Base-by-base conservation (phyloP, 1,140 invertebrate genomes). In the Apis laboriosa region DNA sequence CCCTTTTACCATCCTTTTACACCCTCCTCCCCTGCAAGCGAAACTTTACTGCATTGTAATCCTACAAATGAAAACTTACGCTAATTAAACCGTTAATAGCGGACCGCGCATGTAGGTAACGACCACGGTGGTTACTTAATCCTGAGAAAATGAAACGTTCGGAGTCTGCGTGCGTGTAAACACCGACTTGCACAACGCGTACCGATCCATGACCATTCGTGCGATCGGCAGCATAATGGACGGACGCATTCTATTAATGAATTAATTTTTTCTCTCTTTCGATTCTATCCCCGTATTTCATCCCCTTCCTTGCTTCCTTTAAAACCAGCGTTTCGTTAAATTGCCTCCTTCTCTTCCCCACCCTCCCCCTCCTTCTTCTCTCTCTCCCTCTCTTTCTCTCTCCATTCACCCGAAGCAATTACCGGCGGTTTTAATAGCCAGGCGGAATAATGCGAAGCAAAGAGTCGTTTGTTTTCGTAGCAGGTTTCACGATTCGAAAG, bases 71-170 rank as follows among this genome's bases (percentile, higher is more conserved):
- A 93, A 94, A 94, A 93, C 92, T 93, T 94, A 93, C 91, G 91
- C 92, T 94, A 93, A 93, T 93, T 94, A 92, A 93, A 94, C 92
- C 91, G 92, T 92, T 94, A 93, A 94, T 93, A 92, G 92, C 88
- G 79, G 49, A 58, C 90, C 83, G 88, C 91, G 91, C 89, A 91
- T 91, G 92, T 90, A 89, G 85, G 91, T 93, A 93, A 93, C 89
- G 88, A 91, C 90, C 86, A 81, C 84, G 82, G 87, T 86, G 92
- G 90, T 93, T 93, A 93, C 92, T 93, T 94, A 94, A 93, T 92
- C 92, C 92, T 87, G 91, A 91, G 92, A 93, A 94, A 93, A 94
- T 93, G 91, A 93, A 93, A 88, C 84, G 87, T 86, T 88, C 67
- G 75, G 78, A 83, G 76, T 80, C 74, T 79, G 73, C 84, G 80